Conservation (phyloP, 2,113 vertebrate genomes). For the Vidua macroura region DNA sequence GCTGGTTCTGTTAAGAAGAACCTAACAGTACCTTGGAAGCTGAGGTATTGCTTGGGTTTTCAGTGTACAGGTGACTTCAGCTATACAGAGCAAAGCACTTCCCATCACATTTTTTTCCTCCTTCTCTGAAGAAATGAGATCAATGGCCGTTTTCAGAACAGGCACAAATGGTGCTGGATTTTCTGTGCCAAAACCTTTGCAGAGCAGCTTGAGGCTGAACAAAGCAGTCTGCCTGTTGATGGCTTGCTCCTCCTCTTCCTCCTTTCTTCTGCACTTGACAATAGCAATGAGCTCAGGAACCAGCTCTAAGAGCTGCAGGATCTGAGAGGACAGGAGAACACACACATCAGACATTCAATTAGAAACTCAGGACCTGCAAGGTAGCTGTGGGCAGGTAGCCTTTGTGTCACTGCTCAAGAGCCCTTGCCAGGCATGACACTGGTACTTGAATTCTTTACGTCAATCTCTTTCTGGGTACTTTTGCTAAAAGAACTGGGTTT, state of each 20-base stretch:
- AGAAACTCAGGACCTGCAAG: not conserved
- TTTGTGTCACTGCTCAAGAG: rapidly evolving
- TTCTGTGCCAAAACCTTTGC: constrained; percentile 83
- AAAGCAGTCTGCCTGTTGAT: constrained; percentile 94
- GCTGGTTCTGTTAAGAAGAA: not conserved
- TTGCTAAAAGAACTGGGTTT: not conserved
- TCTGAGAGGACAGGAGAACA: constrained; percentile 66
- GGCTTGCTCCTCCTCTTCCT: constrained; percentile 81
- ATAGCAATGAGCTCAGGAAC: constrained; percentile 80
- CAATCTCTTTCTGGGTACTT: not conserved
- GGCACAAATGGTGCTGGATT: constrained; percentile 79
- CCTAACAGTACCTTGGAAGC: constrained; percentile 82
- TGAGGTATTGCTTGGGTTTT: constrained; percentile 88
- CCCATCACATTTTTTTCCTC: constrained; percentile 90
- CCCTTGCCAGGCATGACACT: not conserved
- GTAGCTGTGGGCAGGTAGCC: not conserved
- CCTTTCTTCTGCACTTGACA: constrained; percentile 68
- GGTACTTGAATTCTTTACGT: not conserved
- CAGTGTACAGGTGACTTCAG: constrained; percentile 81
- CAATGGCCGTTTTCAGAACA: constrained; percentile 76
- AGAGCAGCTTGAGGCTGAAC: constrained; percentile 92
- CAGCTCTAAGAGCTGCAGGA: constrained; percentile 80
- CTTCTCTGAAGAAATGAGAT: constrained; percentile 71
- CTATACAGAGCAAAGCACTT: constrained; percentile 90
- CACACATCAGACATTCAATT: not conserved